Percentiles rank a stretch among this genome's conserved stretches.
phyloP scores from a whole-genome alignment of 2,888 invertebrate species.

The Ormyrus thymus region DNA sequence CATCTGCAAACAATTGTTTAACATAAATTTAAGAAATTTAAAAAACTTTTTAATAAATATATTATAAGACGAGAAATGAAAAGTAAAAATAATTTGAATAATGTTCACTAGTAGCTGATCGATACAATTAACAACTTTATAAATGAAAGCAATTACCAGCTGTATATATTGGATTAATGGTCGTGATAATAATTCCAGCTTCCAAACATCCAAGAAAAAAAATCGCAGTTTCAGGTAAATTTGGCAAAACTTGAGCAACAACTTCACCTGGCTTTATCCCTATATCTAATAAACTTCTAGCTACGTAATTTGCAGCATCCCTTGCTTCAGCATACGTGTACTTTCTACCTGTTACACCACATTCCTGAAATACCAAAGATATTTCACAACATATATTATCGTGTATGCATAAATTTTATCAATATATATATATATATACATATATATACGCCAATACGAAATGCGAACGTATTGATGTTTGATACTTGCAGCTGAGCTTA shows the following conservation, averaged over 20 bases:
- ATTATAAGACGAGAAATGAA: too few relatives aligned
- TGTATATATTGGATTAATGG: constrained; percentile 86
- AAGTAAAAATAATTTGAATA: neutral
- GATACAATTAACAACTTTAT: constrained; percentile 5
- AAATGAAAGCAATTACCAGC: constrained; percentile 66
- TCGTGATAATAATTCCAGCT: constrained; percentile 83
- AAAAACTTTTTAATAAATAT: too few relatives aligned
- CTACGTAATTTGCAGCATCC: constrained; percentile 81
- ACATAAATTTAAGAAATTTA: too few relatives aligned
- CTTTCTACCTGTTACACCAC: constrained; percentile 82
- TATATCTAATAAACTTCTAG: constrained; percentile 81
- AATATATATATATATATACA: too few relatives aligned
- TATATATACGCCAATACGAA: too few relatives aligned
- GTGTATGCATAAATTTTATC: too few relatives aligned
- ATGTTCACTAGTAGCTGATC: neutral
- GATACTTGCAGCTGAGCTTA: too few relatives aligned
- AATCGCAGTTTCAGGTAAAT: constrained; percentile 85
- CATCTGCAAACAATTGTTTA: constrained; percentile 76
- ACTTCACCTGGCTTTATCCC: constrained; percentile 82
- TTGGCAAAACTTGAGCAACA: constrained; percentile 84
- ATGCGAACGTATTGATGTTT: too few relatives aligned
- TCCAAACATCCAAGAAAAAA: constrained; percentile 81
- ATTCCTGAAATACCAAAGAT: constrained; percentile 77
- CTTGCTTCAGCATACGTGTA: constrained; percentile 84
- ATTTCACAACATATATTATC: too few relatives aligned